Evolutionary conservation across 2,797 vertebrate genomes (phyloP).

Genomic region (Alca torda): DNA sequence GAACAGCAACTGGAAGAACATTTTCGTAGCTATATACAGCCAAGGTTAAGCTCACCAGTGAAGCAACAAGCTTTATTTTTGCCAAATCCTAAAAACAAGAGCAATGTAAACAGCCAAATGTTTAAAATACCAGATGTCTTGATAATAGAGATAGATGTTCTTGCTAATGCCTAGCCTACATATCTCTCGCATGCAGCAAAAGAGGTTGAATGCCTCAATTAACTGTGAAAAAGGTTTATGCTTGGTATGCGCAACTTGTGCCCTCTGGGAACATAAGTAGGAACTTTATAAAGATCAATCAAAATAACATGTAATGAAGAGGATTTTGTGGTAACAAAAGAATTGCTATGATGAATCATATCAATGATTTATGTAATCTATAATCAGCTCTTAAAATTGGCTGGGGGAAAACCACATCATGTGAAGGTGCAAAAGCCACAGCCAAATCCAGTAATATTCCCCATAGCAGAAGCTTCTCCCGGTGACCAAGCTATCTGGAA

Average conservation of each 20-base stretch:
- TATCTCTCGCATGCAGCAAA: not conserved
- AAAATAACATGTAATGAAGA: constrained; percentile 4
- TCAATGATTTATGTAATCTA: not conserved
- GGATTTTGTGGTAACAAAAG: not conserved
- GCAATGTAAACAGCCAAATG: not conserved
- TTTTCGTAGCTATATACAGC: not conserved
- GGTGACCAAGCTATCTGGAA: not conserved
- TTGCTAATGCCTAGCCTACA: not conserved
- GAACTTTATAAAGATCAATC: not conserved
- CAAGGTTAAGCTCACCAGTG: not conserved
- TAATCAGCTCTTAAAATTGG: not conserved
- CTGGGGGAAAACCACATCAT: not conserved
- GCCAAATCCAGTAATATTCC: not conserved
- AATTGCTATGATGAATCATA: not conserved
- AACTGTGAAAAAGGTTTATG: not conserved
- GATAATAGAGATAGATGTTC: not conserved
- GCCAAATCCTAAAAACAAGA: not conserved
- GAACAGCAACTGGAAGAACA: not conserved
- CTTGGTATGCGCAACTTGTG: not conserved
- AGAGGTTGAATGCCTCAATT: not conserved
- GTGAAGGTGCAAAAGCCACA: not conserved
- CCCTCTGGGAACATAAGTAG: not conserved
- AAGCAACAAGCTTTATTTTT: not conserved
- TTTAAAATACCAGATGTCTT: not conserved
- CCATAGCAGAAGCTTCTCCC: not conserved